Percentiles rank a stretch among this genome's conserved stretches.
These are phyloP conservation scores for Aurelia sp. DNA, from an alignment of 30 jellyfish, hydroid and myxozoan species.

Conservation along the genomic window DNA sequence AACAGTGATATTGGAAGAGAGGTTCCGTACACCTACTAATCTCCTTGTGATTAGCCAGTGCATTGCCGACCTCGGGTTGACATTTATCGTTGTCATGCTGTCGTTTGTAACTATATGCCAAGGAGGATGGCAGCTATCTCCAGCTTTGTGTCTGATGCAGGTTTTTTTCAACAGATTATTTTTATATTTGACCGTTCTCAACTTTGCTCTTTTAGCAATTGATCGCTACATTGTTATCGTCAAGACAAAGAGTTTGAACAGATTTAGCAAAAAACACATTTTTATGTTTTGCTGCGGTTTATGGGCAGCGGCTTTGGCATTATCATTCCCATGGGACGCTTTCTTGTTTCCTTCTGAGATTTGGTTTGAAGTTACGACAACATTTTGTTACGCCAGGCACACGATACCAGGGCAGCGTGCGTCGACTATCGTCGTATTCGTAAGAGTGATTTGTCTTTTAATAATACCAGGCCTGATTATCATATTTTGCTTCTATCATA, in stretches of 20 bases:
- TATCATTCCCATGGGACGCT: constrained; percentile 69
- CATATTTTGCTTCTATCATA: constrained; percentile 52
- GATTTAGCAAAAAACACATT: constrained; percentile 25
- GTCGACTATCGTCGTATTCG: background rate
- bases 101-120: constrained; percentile 17
- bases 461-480: constrained; percentile 52
- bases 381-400: constrained; percentile 40
- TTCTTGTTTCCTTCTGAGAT: constrained; percentile 15
- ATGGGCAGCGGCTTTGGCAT: constrained; percentile 30
- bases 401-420: background rate
- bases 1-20: constrained; percentile 33
- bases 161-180: constrained; percentile 37
- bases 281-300: constrained; percentile 11
- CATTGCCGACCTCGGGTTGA: constrained; percentile 49
- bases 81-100: constrained; percentile 44
- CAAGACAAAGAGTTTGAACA: constrained; percentile 34
- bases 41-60: constrained; percentile 67
- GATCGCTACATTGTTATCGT: constrained; percentile 73
- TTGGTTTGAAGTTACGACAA: constrained; percentile 53
- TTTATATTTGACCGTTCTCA: constrained; percentile 23
- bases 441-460: constrained; percentile 6
- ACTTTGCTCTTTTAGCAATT: constrained; percentile 51
- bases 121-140: constrained; percentile 39
- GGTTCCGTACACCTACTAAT: constrained; percentile 75
- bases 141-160: constrained; percentile 50